A percentile compares a stretch with the other conserved stretches of the same genome.
These are phyloP conservation scores for Teleogryllus oceanicus DNA, from an alignment of 2,888 invertebrate species.

Conservation along the genomic window DNA sequence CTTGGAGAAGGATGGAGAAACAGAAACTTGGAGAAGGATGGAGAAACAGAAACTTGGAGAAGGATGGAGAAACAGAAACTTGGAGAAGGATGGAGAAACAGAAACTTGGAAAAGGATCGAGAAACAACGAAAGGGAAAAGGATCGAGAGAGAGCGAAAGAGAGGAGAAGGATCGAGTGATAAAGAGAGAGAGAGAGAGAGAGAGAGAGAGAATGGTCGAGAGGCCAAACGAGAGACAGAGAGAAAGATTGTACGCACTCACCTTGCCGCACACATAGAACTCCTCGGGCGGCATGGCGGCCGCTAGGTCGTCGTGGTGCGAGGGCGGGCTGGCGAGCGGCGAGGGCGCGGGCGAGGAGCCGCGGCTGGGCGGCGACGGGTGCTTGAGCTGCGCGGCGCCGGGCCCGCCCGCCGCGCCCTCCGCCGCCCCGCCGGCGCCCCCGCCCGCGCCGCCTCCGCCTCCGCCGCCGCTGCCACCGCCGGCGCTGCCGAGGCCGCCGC, in stretches of 20 bases:
- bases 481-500: not conserved
- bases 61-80: no score
- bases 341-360: constrained; percentile 37
- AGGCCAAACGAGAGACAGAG: no score
- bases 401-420: constrained; percentile 47
- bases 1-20: no score
- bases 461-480: not conserved
- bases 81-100: no score
- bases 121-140: no score
- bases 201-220: no score
- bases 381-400: constrained; percentile 46
- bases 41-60: no score
- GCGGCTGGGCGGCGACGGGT: constrained; percentile 40
- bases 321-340: constrained; percentile 37
- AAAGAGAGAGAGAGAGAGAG: no score
- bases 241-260: constrained; percentile 42
- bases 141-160: no score
- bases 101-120: no score
- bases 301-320: constrained; percentile 29
- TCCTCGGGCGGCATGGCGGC: constrained; percentile 47
- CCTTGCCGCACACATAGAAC: constrained; percentile 71
- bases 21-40: no score
- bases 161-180: no score
- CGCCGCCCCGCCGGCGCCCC: constrained; percentile 47
- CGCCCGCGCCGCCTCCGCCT: constrained; percentile 44